phyloP scores from a whole-genome alignment of 2,113 vertebrate species.

The Sturnira hondurensis region DNA sequence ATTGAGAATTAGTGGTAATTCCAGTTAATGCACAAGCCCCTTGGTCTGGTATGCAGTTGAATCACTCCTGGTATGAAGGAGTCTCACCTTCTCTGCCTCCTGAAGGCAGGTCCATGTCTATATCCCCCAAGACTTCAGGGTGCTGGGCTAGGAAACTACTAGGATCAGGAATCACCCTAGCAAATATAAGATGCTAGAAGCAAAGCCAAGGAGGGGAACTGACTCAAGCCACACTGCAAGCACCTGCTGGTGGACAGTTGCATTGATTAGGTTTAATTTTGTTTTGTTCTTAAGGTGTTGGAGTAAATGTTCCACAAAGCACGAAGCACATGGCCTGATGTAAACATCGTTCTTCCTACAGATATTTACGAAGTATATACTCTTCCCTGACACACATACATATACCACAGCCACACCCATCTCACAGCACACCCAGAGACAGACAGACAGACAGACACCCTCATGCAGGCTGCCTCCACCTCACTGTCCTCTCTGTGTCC shows the following conservation, averaged over 20 bases:
- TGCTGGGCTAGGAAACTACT: too few relatives aligned
- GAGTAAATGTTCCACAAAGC: not conserved
- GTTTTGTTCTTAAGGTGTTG: not conserved
- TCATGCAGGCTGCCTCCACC: not conserved
- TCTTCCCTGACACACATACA: accelerated
- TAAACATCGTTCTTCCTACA: not conserved
- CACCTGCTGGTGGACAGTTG: not conserved
- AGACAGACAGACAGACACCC: not conserved
- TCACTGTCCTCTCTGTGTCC: not conserved
- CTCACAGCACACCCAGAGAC: not conserved
- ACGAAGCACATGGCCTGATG: not conserved
- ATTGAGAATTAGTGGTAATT: accelerated
- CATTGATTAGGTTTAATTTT: not conserved
- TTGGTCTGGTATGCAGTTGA: not conserved
- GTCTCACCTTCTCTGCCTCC: not conserved
- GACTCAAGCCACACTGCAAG: not conserved
- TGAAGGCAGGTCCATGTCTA: not conserved
- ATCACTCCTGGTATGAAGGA: not conserved
- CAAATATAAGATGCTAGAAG: not conserved
- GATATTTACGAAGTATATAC: not conserved
- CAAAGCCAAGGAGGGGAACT: not conserved
- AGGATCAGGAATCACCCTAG: not conserved
- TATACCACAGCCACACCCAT: not conserved
- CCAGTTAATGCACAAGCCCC: not conserved
- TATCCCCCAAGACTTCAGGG: not conserved